Evolutionary conservation across 2,797 vertebrate species (phyloP).

Genomic region (Siniperca obscura): DNA sequence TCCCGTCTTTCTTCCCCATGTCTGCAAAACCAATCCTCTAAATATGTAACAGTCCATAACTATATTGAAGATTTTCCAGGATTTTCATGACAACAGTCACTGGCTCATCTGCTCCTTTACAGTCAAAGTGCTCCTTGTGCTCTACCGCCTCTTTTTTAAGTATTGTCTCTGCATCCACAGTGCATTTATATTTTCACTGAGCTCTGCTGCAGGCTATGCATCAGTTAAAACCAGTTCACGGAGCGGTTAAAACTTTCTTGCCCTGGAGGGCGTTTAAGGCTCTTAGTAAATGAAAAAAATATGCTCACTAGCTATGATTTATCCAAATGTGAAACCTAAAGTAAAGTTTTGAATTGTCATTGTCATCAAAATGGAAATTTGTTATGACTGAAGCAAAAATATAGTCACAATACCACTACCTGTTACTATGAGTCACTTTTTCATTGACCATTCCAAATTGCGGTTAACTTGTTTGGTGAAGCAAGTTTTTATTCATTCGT

Average conservation of each 20-base stretch:
- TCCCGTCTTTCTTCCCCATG: background rate
- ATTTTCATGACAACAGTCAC: background rate
- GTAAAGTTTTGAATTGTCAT: background rate
- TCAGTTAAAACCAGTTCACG: constrained; percentile 34
- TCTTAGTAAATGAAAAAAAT: background rate
- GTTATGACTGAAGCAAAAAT: background rate
- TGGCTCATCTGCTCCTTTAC: background rate
- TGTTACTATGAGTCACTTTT: background rate
- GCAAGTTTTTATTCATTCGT: background rate
- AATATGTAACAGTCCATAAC: background rate
- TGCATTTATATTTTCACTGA: constrained; percentile 13
- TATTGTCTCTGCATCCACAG: constrained; percentile 1
- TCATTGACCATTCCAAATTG: background rate
- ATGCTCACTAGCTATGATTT: background rate
- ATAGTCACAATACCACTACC: background rate
- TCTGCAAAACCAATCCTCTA: background rate
- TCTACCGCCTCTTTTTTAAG: background rate
- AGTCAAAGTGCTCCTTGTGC: constrained; percentile 8
- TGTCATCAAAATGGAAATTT: background rate
- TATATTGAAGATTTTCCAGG: background rate
- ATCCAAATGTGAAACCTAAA: background rate
- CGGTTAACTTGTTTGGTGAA: background rate
- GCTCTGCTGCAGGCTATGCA: constrained; percentile 27
- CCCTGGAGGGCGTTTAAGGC: constrained; percentile 4
- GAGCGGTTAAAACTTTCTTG: constrained; percentile 26